These are phyloP conservation scores for Denticeps clupeoides DNA, from an alignment of 2,797 vertebrate species.

Conservation along the genomic window DNA sequence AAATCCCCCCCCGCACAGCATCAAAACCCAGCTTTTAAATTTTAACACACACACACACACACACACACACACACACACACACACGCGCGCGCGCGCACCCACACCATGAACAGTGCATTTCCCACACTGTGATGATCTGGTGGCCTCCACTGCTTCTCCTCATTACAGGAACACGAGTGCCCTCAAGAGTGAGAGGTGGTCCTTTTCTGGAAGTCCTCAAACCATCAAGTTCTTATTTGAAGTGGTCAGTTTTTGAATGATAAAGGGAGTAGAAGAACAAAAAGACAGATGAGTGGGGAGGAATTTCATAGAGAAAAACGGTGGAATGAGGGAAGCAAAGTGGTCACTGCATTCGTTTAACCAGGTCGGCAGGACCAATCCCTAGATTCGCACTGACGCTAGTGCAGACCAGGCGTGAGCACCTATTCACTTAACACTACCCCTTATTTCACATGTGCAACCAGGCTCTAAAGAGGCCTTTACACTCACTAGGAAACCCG, in stretches of 20 bases:
- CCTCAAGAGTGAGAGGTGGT: background rate
- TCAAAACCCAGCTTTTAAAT: background rate
- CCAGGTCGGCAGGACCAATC: too few species aligned
- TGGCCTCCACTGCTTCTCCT: background rate
- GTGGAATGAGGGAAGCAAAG: too few species aligned
- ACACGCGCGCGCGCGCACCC: background rate
- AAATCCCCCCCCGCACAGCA: too few species aligned
- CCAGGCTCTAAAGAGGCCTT: too few species aligned
- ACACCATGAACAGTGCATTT: background rate
- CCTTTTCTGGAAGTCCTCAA: background rate
- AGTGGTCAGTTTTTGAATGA: slow-evolving; percentile 3
- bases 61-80: background rate
- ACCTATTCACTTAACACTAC: too few species aligned
- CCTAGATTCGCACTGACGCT: too few species aligned
- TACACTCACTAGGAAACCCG: too few species aligned
- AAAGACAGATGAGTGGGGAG: too few species aligned
- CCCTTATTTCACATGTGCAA: too few species aligned
- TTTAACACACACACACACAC: slow-evolving; percentile 4
- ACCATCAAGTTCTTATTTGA: slow-evolving; percentile 4
- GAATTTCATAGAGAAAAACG: too few species aligned
- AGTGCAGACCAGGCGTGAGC: too few species aligned
- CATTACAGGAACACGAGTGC: background rate
- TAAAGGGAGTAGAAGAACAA: background rate
- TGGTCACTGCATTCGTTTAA: too few species aligned
- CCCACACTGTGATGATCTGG: slow-evolving; percentile 2